These are phyloP conservation scores for Argyrosomus japonicus DNA, from an alignment of 2,113 vertebrate genomes.

Conservation along the genomic window DNA sequence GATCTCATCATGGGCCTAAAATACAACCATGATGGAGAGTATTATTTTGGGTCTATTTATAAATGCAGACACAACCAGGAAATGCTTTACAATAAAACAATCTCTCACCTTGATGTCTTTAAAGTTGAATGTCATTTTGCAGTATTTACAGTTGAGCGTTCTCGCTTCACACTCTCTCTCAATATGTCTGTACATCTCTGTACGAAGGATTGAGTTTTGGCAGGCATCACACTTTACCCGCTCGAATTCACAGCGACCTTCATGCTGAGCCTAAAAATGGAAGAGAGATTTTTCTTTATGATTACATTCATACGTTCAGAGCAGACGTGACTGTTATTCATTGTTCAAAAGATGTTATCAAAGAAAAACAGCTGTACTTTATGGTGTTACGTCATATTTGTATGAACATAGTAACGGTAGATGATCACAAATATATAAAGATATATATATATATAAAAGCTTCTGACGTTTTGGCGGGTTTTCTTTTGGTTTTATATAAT, in stretches of 20 bases:
- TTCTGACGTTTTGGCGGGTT: neutral
- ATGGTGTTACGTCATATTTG: neutral
- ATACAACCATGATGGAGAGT: neutral
- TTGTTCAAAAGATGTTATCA: neutral
- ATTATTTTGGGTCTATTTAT: neutral
- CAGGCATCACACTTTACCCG: slow-evolving; percentile 81
- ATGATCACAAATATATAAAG: neutral
- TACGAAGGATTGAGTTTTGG: slow-evolving; percentile 68
- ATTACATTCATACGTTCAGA: neutral
- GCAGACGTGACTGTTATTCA: neutral
- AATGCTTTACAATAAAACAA: fast-evolving
- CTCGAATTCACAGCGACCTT: slow-evolving; percentile 82
- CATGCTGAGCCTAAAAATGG: slow-evolving; percentile 75
- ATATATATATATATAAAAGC: neutral
- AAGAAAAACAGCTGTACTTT: neutral
- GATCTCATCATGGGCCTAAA: slow-evolving; percentile 89
- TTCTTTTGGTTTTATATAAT: neutral
- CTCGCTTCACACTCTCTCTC: slow-evolving; percentile 85
- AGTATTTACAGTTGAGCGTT: slow-evolving; percentile 86
- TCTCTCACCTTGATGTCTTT: slow-evolving; percentile 80
- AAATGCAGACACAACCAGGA: neutral
- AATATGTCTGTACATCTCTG: slow-evolving; percentile 82
- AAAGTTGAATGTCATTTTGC: slow-evolving; percentile 81
- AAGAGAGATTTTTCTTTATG: neutral
- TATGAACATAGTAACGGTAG: neutral